Base-by-base conservation (phyloP, 2,113 vertebrate genomes). In the Stigmatopora argus region DNA sequence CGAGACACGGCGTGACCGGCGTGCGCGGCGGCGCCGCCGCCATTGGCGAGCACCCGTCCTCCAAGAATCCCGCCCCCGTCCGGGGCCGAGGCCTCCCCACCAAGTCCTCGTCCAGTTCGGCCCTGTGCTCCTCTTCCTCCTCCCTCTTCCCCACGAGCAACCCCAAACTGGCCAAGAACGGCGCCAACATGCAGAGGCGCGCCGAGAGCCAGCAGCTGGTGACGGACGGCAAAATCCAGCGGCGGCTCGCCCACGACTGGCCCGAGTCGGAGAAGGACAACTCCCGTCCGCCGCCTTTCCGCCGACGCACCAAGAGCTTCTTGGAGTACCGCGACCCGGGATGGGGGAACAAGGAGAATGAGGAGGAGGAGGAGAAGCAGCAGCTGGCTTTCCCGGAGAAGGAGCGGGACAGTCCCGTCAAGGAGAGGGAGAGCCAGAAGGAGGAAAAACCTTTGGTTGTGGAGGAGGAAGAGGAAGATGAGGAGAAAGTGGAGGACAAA, bases 131-230 rank as follows among this genome's bases (percentile, higher is more conserved):
- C 19, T 87, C 86, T 5, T 83, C 83, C 12, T 82, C 85, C 15
- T 73, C 64, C 0, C 71, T 85, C 12, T 90, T 83, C 35, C 88
- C 94, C 3, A 52, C 92, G 11, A 89, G 94, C 80, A 99, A 98
- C 74, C 93, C 94, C 13, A 99, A 99, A 81, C 89, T 98, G 78
- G 95, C 94, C 45, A 98, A 98, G 84, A 98, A 99, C 34, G 96
- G 97, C 2, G 96, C 97, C 85, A 99, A 99, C 89, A 93, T 98
- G 87, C 95, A 98, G 70, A 91, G 95, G 41, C 94, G 96, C 77
- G 95, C 94, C 0, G 94, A 95, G 0, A 97, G 95, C 62, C 94
- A 98, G 53, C 95, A 96, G 78, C 88, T 94, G 75, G 94, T 97
- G 87, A 94, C 88, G 67, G 96, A 96, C 56, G 82, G 82, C 66